Evolutionary conservation across 2,113 vertebrate species (phyloP).

Genomic region (Aramus guarauna): DNA sequence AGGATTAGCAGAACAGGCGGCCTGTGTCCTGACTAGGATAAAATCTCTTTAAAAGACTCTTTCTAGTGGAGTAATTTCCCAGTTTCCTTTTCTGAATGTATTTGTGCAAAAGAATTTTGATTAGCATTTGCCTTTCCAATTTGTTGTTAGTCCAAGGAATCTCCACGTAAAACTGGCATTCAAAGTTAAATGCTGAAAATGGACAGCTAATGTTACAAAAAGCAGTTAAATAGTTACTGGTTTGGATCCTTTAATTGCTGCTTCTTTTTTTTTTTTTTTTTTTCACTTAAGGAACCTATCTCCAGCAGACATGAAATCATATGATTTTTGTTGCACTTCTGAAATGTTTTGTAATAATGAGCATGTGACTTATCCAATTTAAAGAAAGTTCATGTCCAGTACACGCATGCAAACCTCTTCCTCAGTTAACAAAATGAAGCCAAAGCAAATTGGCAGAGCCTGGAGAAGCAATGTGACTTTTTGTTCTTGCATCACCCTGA

Average conservation of each 20-base stretch:
- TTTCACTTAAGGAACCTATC: slow-evolving; percentile 52
- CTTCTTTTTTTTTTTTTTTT: neutral
- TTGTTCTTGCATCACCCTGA: slow-evolving; percentile 28
- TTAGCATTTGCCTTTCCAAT: slow-evolving; percentile 22
- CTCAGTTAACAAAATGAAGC: slow-evolving; percentile 32
- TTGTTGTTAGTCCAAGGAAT: slow-evolving; percentile 2
- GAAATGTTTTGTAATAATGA: slow-evolving; percentile 57
- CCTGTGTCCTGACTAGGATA: slow-evolving; percentile 29
- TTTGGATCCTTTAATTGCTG: neutral
- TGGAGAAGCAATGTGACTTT: slow-evolving; percentile 56
- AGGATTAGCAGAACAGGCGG: slow-evolving; percentile 27
- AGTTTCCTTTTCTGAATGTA: slow-evolving; percentile 40
- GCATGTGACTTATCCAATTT: slow-evolving; percentile 65
- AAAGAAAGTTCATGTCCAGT: slow-evolving; percentile 68
- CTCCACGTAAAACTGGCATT: neutral
- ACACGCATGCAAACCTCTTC: slow-evolving; percentile 31
- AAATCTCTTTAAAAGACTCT: slow-evolving; percentile 19
- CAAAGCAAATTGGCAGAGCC: slow-evolving; percentile 61
- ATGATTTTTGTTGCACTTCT: slow-evolving; percentile 46
- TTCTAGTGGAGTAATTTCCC: slow-evolving; percentile 34
- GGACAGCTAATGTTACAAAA: neutral
- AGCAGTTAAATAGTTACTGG: neutral
- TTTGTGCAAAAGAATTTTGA: slow-evolving; percentile 31
- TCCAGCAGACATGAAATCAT: slow-evolving; percentile 62
- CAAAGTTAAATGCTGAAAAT: neutral